Base-by-base conservation (phyloP, 2,797 vertebrate species). In the Pogoniulus pusillus region DNA sequence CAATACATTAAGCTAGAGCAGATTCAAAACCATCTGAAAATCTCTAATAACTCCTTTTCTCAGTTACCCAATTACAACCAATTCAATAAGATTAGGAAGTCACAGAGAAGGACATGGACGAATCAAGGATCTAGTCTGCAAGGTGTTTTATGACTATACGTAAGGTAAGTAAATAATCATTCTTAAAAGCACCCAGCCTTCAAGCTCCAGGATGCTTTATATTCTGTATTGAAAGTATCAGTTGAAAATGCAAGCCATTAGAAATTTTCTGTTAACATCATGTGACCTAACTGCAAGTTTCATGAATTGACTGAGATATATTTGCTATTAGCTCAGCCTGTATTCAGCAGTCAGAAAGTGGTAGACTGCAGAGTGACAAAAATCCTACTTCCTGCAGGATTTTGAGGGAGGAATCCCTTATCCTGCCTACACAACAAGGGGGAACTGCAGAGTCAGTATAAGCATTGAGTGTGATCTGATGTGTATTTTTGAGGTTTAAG, bases 381-480 rank as follows among this genome's bases (percentile, higher is more conserved):
- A 62, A 53, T 34, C 32, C 43, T 34, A 8, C 51, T 49, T 84
- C 64, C 58, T 37, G 39, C 10, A 60, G 34, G 20, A 35, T 59
- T 87, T 79, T 79, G 30, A 49, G 11, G 34, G n/a, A 70, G 23
- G 7, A 74, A 49, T 14, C 20, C 60, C 37, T 63, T 51, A 73
- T 19, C 15, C 10, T 27, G 12, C 10, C 60, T 34, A 30, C 17
- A 30, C 2, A 7, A 24, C 29, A 53, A 54, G 13, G 16, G 15
- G 22, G 45, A 82, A 20, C 24, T 45, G 43, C n/a, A 27, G 20
- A 58, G 20, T 26, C 17, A 43, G 2, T 11, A 75, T 3, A 16
- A 30, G 29, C 23, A 10, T 16, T 47, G 4, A 27, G 15, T 37
- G 13, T 1, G 1, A 41, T 11, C 1, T 0, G 59, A 76, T 10